Evolutionary conservation across 2,888 invertebrate genomes (phyloP).

Genomic region (Drosophila recens): DNA sequence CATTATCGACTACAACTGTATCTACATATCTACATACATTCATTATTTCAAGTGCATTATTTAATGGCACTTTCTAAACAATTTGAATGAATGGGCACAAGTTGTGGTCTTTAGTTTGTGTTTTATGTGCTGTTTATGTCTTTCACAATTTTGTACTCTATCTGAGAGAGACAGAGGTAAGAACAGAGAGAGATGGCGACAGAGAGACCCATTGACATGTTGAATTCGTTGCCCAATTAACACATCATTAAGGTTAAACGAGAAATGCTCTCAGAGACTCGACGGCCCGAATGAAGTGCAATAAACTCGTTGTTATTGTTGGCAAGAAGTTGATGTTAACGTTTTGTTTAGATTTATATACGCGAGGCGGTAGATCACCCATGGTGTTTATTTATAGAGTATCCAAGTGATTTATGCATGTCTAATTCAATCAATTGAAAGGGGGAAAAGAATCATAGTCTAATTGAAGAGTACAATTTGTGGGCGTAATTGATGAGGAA

Average conservation of each 20-base stretch:
- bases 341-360: constrained; percentile 56
- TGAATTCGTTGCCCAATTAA: constrained; percentile 69
- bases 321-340: constrained; percentile 70
- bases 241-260: constrained; percentile 76
- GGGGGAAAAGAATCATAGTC: background rate
- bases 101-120: constrained; percentile 19
- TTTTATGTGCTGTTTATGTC: constrained; percentile 72
- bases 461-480: background rate
- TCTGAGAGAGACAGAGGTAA: background rate
- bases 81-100: constrained; percentile 37
- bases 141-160: constrained; percentile 50
- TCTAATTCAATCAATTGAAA: background rate
- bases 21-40: background rate
- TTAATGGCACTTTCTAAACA: constrained; percentile 46
- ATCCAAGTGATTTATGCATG: constrained; percentile 37
- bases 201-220: constrained; percentile 65
- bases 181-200: background rate
- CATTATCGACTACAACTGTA: background rate
- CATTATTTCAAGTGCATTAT: constrained; percentile 11
- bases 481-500: background rate
- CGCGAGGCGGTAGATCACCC: constrained; percentile 52
- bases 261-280: constrained; percentile 28
- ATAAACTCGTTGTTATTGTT: constrained; percentile 77
- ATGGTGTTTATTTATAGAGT: constrained; percentile 63
- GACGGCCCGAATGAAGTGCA: constrained; percentile 65